Evolutionary conservation across 1,140 invertebrate species (phyloP).

Genomic region (Drosophila arizonae): DNA sequence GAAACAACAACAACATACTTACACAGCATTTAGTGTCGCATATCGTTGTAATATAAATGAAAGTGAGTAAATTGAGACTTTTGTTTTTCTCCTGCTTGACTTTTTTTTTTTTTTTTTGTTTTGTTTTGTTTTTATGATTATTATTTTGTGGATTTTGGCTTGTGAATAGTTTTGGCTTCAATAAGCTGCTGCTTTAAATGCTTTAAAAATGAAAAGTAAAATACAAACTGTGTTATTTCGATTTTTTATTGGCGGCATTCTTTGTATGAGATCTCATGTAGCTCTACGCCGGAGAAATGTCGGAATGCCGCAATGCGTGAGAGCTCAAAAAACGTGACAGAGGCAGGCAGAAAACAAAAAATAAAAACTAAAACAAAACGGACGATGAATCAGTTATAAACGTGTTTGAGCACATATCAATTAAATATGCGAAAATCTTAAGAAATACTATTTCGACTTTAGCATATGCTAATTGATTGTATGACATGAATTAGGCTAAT

Average conservation of each 20-base stretch:
- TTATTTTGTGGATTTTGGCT: conserved; percentile 16
- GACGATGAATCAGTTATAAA: conserved; percentile 22
- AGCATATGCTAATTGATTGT: not conserved
- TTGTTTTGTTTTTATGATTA: not conserved
- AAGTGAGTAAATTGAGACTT: conserved; percentile 66
- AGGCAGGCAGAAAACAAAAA: conserved; percentile 6
- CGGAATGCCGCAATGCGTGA: conserved; percentile 46
- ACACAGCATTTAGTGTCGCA: conserved; percentile 73
- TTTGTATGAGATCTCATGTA: conserved; percentile 40
- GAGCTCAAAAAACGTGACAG: conserved; percentile 53
- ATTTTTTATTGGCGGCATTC: conserved; percentile 67
- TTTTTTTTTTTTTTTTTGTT: conserved; percentile 22
- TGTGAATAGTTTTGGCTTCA: conserved; percentile 66
- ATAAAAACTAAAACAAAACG: not conserved
- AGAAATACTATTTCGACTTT: not conserved
- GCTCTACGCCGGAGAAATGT: conserved; percentile 61
- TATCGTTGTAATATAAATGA: conserved; percentile 80
- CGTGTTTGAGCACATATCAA: conserved; percentile 33
- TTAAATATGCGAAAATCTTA: conserved; percentile 4
- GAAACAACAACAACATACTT: conserved; percentile 30
- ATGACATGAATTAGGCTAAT: not conserved
- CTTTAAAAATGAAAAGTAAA: conserved; percentile 49
- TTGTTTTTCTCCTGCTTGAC: conserved; percentile 16
- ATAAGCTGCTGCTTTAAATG: conserved; percentile 59
- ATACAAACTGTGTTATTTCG: conserved; percentile 70